These are phyloP conservation scores for Agraylea sexmaculata DNA, from an alignment of 1,140 invertebrate species.

Conservation along the genomic window DNA sequence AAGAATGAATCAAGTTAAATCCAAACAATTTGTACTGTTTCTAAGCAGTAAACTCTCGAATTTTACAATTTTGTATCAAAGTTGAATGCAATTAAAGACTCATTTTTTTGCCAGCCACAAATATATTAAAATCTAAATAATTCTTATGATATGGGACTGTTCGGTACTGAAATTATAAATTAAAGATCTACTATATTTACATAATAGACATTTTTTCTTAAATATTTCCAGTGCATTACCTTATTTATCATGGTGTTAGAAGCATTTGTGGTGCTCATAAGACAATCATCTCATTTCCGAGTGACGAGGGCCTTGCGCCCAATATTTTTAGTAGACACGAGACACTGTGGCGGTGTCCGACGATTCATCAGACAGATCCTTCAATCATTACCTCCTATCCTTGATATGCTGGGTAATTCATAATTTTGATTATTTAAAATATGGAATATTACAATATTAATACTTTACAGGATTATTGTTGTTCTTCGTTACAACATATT, in stretches of 20 bases:
- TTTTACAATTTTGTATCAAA: too few species aligned
- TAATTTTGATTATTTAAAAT: conserved; percentile 1
- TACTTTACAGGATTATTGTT: conserved; percentile 52
- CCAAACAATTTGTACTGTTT: too few species aligned
- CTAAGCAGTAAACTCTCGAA: too few species aligned
- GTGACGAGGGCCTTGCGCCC: conserved; percentile 80
- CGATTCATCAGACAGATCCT: conserved; percentile 65
- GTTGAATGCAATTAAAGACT: too few species aligned
- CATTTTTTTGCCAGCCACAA: too few species aligned
- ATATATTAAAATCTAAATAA: too few species aligned
- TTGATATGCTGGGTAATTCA: conserved; percentile 65
- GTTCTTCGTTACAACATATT: conserved; percentile 79
- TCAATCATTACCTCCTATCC: conserved; percentile 76
- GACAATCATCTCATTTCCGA: conserved; percentile 77
- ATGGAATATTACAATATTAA: conserved; percentile 4
- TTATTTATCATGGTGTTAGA: conserved; percentile 77
- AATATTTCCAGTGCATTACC: conserved; percentile 53
- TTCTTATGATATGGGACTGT: too few species aligned
- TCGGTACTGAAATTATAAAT: too few species aligned
- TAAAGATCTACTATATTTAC: too few species aligned
- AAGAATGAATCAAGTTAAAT: too few species aligned
- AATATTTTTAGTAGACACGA: conserved; percentile 79
- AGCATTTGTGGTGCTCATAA: conserved; percentile 65
- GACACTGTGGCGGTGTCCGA: conserved; percentile 65
- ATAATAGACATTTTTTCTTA: not conserved